Conservation (phyloP, 2,797 vertebrate species). For the Mormyrus proboscirostris region DNA sequence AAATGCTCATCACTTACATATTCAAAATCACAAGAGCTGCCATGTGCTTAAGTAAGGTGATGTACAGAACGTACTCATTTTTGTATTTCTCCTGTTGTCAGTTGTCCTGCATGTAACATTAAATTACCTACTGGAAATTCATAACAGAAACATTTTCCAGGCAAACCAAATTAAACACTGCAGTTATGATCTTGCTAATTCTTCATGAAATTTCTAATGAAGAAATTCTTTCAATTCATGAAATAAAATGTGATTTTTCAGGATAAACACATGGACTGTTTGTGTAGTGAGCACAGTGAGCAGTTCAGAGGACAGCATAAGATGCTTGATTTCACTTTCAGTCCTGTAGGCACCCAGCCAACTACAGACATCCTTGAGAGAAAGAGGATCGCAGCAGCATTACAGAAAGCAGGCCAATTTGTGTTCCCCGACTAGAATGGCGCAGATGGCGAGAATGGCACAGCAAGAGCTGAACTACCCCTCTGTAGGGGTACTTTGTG, state of each 20-base stretch:
- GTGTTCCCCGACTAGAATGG: background rate
- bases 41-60: background rate
- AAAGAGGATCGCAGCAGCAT: background rate
- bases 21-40: background rate
- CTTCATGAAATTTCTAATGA: no score
- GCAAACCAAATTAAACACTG: background rate
- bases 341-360: background rate
- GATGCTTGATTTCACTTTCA: background rate
- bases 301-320: background rate
- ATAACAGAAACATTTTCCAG: background rate
- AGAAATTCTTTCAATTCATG: background rate
- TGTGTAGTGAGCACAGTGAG: background rate
- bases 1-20: background rate
- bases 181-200: background rate
- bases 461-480: background rate
- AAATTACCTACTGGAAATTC: background rate
- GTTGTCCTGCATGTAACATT: background rate
- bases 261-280: background rate
- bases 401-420: background rate
- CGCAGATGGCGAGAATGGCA: background rate
- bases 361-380: background rate
- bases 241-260: background rate
- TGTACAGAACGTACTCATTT: background rate
- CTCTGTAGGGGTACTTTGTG: background rate
- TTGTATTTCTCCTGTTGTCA: background rate